These are phyloP conservation scores for Phengaris arion DNA, from an alignment of 2,888 invertebrate species.

Conservation along the genomic window DNA sequence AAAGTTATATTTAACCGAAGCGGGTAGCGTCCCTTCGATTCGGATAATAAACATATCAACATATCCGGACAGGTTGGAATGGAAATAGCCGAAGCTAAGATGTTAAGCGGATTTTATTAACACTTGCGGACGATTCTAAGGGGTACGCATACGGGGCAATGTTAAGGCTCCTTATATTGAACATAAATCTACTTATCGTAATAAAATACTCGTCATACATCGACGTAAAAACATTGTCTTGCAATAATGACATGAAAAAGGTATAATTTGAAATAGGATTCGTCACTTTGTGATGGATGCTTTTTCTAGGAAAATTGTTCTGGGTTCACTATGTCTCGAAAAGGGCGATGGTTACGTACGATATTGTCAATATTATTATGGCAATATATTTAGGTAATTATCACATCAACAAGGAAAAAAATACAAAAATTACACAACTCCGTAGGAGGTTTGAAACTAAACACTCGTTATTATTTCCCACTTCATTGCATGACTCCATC, in stretches of 20 bases:
- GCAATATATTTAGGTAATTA: neutral
- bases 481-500: constrained; percentile 9
- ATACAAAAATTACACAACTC: neutral
- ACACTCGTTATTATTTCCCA: neutral
- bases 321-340: no score
- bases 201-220: neutral
- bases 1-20: constrained; percentile 28
- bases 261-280: no score
- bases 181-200: neutral
- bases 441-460: neutral
- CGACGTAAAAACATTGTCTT: neutral
- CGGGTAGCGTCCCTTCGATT: constrained; percentile 22
- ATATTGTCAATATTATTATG: no score
- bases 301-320: no score
- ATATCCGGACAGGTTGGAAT: constrained; percentile 21
- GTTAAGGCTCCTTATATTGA: neutral
- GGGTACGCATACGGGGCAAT: neutral
- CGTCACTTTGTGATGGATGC: no score
- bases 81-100: constrained; percentile 14
- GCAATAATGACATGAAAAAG: neutral
- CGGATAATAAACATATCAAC: constrained; percentile 26
- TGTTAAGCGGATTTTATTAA: neutral
- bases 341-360: no score
- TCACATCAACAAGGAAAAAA: neutral
- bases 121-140: neutral